Base-by-base conservation (phyloP, 2,113 vertebrate species). In the Nestor notabilis region DNA sequence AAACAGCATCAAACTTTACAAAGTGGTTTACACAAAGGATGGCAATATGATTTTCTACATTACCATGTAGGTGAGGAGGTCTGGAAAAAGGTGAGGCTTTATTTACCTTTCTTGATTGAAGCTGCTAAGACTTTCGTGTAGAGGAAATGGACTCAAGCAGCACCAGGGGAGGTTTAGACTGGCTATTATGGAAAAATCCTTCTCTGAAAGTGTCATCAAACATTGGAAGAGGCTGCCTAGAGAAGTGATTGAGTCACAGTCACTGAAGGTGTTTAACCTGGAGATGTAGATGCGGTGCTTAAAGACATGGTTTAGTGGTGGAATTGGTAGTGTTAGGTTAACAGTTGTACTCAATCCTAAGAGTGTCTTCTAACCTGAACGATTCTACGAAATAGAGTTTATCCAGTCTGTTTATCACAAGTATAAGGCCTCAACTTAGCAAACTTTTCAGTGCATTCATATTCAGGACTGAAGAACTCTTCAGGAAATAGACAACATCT, bases 31-130 rank as follows among this genome's bases (percentile, higher is more conserved):
- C 1, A 7, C n/a, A 56, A 25, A 71, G 47, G 35, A 39, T 11
- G 4, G 7, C 0, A 84, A 24, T 13, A 24, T 10, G 16, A n/a
- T 83, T 39, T 69, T 69, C 50, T 28, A 25, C 2, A 55, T 44
- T 31, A 3, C 4, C 3, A 19, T 1, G 2, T 43, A 10, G 9
- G 17, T 50, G 37, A 93, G 13, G 29, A 2, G 9, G 1, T 5
- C 28, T 83, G 31, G 18, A 44, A 61, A 56, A 66, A 74, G 6
- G 12, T 41, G 10, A 61, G 44, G 18, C 15, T 66, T 85, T 68
- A n/a, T 68, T 66, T 80, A 8, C 9, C 71, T 83, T 89, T 80
- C 13, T 65, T 61, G 8, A 5, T 69, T 74, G 17, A n/a, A 81
- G 41, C 4, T 43, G 14, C 10, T 89, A 68, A 47, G 29, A 39